phyloP scores from a whole-genome alignment of 2,797 vertebrate species.

The Propithecus perrieri region DNA sequence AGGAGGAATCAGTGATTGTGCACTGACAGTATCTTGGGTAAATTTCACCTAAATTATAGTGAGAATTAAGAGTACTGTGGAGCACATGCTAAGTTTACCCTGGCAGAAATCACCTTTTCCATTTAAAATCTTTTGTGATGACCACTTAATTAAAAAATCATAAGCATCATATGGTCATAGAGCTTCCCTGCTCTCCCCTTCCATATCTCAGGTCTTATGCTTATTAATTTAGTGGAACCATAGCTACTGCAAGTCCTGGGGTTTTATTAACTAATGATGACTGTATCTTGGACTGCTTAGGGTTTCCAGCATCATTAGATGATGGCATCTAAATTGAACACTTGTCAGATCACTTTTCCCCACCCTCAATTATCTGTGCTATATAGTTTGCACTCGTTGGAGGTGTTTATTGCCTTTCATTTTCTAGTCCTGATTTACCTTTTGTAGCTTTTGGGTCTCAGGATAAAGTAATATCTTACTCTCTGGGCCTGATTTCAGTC shows the following conservation, averaged over 20 bases:
- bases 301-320: neutral
- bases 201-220: neutral
- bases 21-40: neutral
- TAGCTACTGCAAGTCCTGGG: neutral
- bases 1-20: neutral
- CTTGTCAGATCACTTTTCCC: neutral
- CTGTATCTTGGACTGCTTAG: neutral
- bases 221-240: neutral
- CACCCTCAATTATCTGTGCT: neutral
- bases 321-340: neutral
- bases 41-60: neutral
- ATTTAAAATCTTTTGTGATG: neutral
- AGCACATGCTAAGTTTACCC: neutral
- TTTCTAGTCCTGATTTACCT: neutral
- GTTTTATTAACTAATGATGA: neutral
- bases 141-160: neutral
- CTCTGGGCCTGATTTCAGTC: neutral
- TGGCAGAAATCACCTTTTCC: neutral
- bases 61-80: neutral
- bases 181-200: neutral
- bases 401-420: neutral
- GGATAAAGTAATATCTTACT: neutral
- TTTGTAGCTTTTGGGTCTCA: neutral
- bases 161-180: neutral
- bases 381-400: neutral